These are phyloP conservation scores for Neoaliturus tenellus DNA, from an alignment of 2,888 invertebrate genomes.

Conservation along the genomic window DNA sequence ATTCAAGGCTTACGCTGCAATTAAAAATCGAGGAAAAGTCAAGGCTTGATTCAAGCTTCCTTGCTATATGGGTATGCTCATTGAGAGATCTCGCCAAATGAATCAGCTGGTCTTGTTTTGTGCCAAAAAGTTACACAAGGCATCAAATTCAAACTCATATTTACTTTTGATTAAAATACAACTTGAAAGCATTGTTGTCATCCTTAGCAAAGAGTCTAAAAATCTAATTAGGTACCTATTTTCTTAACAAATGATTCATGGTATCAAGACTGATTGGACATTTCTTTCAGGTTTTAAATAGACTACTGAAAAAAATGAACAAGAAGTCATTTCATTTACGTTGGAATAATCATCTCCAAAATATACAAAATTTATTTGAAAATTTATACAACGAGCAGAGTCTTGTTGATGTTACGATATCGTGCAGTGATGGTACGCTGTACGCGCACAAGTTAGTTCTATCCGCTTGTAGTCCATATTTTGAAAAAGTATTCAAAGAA, in stretches of 20 bases:
- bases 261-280: background rate
- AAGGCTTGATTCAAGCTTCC: too few relatives aligned
- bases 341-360: conserved; percentile 85
- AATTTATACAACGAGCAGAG: conserved; percentile 82
- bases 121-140: too few relatives aligned
- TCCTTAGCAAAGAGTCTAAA: too few relatives aligned
- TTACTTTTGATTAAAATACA: too few relatives aligned
- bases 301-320: background rate
- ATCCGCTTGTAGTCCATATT: conserved; percentile 86
- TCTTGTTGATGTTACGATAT: conserved; percentile 82
- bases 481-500: conserved; percentile 84
- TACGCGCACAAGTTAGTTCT: conserved; percentile 84
- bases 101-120: too few relatives aligned
- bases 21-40: too few relatives aligned
- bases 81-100: too few relatives aligned
- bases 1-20: too few relatives aligned
- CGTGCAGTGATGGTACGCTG: conserved; percentile 83
- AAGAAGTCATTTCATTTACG: conserved; percentile 78
- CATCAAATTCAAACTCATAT: too few relatives aligned
- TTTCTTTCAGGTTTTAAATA: background rate
- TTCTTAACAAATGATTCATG: background rate
- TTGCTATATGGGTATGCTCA: too few relatives aligned
- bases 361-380: conserved; percentile 82
- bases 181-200: too few relatives aligned
- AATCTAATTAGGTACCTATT: background rate